Percentiles rank a stretch among this genome's conserved stretches.
Evolutionary conservation across 2,888 invertebrate genomes (phyloP).

Genomic region (Heliconius aoede): DNA sequence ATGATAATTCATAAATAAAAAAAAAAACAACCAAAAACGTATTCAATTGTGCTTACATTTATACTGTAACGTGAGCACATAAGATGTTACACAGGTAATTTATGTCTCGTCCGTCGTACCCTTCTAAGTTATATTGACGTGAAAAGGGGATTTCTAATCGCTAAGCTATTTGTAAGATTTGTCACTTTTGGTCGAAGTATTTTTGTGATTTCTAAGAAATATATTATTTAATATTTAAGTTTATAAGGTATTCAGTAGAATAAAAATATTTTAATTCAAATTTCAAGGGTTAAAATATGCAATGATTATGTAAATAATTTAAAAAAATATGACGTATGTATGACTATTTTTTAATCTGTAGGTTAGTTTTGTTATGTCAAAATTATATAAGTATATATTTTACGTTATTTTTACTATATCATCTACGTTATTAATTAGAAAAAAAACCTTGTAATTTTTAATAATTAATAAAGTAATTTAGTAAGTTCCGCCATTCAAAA

Average conservation of each 20-base stretch:
- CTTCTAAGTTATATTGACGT: not conserved
- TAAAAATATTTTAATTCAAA: not conserved
- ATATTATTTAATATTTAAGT: not conserved
- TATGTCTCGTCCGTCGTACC: slow-evolving; percentile 1
- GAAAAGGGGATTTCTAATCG: not conserved
- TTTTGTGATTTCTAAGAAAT: not conserved
- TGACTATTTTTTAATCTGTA: too few species aligned
- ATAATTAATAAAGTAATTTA: too few species aligned
- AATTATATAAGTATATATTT: too few species aligned
- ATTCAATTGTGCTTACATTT: not conserved
- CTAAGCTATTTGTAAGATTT: slow-evolving; percentile 5
- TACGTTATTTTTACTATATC: too few species aligned
- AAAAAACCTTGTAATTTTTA: too few species aligned
- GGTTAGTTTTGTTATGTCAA: too few species aligned
- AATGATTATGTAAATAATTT: too few species aligned
- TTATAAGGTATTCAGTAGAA: not conserved
- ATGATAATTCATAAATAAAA: not conserved
- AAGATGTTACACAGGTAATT: slow-evolving; percentile 6
- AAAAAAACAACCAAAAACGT: not conserved
- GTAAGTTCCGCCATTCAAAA: not conserved
- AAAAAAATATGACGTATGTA: too few species aligned
- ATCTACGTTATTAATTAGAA: too few species aligned
- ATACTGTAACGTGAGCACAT: not conserved
- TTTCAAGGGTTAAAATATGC: not conserved
- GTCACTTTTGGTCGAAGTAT: not conserved